Percentiles rank a stretch among this genome's conserved stretches.
These are phyloP conservation scores for Hapalemur alaotrensis DNA, from an alignment of 2,797 vertebrate genomes.

Conservation along the genomic window DNA sequence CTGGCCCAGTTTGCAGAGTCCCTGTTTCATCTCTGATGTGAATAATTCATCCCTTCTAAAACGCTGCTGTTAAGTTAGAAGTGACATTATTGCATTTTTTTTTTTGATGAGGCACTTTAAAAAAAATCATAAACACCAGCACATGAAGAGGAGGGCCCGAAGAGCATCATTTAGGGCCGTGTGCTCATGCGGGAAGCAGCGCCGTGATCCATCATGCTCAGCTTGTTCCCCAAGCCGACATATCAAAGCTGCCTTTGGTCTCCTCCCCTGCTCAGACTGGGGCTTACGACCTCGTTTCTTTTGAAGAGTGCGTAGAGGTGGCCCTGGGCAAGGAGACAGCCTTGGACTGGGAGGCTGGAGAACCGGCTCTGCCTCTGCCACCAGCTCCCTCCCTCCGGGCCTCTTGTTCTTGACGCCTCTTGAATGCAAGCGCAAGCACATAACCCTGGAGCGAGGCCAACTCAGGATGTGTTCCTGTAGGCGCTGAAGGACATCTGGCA, in stretches of 20 bases:
- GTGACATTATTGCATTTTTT: slow-evolving; percentile 74
- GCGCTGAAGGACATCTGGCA: neutral
- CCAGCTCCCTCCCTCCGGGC: fast-evolving
- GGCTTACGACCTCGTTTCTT: neutral
- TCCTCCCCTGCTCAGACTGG: neutral
- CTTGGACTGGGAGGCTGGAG: fast-evolving
- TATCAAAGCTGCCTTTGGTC: neutral
- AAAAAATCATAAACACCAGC: slow-evolving; percentile 60
- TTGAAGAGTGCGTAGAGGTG: neutral
- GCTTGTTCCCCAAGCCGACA: neutral
- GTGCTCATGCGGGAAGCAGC: neutral
- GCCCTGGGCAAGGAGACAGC: neutral
- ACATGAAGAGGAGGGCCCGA: slow-evolving; percentile 47
- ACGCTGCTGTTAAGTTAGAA: slow-evolving; percentile 56
- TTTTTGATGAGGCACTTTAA: slow-evolving; percentile 74
- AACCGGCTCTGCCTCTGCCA: fast-evolving
- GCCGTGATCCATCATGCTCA: fast-evolving
- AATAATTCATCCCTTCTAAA: slow-evolving; percentile 81
- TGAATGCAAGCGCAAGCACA: neutral
- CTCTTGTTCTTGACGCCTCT: neutral
- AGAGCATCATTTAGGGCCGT: neutral
- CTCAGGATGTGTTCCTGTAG: fast-evolving
- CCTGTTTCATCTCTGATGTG: slow-evolving; percentile 75
- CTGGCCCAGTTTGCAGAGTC: slow-evolving; percentile 75
- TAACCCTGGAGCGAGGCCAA: neutral